Evolutionary conservation across 1,140 invertebrate genomes (phyloP).

Genomic region (Pseudomyrmex flavicornis): DNA sequence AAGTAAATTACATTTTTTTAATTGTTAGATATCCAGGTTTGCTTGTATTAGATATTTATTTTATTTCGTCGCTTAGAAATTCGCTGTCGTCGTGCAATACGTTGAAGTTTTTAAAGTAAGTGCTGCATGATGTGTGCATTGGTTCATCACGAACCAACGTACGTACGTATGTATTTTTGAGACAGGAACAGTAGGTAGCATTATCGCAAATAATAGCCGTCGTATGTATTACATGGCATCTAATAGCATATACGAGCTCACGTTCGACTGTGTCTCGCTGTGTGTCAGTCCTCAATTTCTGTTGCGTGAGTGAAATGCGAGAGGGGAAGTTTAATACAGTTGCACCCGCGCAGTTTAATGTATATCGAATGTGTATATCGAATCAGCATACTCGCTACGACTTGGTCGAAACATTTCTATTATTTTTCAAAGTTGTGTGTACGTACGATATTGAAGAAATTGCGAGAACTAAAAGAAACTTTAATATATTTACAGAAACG

Average conservation of each 20-base stretch:
- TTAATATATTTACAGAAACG: no score
- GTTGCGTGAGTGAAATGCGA: conserved; percentile 52
- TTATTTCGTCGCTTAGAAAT: conserved; percentile 13
- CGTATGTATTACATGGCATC: conserved; percentile 38
- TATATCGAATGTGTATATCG: no score
- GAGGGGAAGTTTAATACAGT: conserved; percentile 22
- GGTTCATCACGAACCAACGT: conserved; percentile 25
- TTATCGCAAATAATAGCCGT: conserved; percentile 54
- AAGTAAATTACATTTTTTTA: not conserved
- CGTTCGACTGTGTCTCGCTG: conserved; percentile 30
- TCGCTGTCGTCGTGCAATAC: not conserved
- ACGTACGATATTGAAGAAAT: no score
- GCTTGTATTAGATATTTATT: not conserved
- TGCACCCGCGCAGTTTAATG: conserved; percentile 1
- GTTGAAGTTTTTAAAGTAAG: not conserved
- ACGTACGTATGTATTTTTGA: conserved; percentile 38
- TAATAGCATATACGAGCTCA: conserved; percentile 46
- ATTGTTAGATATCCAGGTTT: no score
- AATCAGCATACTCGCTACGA: no score
- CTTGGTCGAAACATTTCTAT: no score
- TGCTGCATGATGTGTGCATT: conserved; percentile 15
- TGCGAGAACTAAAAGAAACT: no score
- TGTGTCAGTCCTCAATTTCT: conserved; percentile 36
- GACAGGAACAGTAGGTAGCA: conserved; percentile 21
- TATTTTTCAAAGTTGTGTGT: no score